phyloP scores from a whole-genome alignment of 2,797 vertebrate genomes.

The Rhinella marina region DNA sequence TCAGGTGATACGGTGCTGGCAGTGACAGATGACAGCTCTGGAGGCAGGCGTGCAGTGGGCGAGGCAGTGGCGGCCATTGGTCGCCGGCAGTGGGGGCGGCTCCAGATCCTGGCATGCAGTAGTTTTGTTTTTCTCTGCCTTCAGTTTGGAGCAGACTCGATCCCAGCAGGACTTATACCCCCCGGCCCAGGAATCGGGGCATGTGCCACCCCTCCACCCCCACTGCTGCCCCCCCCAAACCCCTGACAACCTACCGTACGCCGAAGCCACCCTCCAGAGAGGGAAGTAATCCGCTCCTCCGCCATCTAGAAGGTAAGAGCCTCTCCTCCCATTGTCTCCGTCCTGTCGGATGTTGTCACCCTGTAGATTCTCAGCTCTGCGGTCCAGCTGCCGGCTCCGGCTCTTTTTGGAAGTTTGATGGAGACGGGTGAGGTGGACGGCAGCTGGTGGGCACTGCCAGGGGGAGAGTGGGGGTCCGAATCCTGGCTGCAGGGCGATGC shows the following conservation, averaged over 20 bases:
- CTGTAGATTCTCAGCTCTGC: slow-evolving; percentile 23
- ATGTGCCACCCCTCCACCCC: slow-evolving; percentile 1
- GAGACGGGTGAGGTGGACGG: background rate
- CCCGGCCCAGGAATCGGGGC: slow-evolving; percentile 48
- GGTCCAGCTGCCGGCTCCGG: background rate
- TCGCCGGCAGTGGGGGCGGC: slow-evolving; percentile 8
- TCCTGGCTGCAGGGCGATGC: background rate
- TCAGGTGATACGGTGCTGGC: background rate
- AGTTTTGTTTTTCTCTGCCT: slow-evolving; percentile 56
- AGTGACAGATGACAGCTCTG: slow-evolving; percentile 32
- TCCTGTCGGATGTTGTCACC: background rate
- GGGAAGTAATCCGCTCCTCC: background rate
- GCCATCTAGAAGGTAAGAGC: slow-evolving; percentile 30
- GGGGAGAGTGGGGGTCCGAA: background rate
- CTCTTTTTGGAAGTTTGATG: background rate
- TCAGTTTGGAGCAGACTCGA: slow-evolving; percentile 40
- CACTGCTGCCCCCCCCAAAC: background rate
- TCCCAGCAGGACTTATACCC: slow-evolving; percentile 44
- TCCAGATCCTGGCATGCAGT: slow-evolving; percentile 44
- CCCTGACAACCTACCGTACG: background rate
- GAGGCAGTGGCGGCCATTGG: background rate
- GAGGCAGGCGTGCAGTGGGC: background rate
- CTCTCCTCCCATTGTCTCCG: slow-evolving; percentile 13
- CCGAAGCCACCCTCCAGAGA: background rate
- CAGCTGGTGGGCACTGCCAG: background rate